Conservation (phyloP, 2,888 invertebrate species). For the Athalia rosae region DNA sequence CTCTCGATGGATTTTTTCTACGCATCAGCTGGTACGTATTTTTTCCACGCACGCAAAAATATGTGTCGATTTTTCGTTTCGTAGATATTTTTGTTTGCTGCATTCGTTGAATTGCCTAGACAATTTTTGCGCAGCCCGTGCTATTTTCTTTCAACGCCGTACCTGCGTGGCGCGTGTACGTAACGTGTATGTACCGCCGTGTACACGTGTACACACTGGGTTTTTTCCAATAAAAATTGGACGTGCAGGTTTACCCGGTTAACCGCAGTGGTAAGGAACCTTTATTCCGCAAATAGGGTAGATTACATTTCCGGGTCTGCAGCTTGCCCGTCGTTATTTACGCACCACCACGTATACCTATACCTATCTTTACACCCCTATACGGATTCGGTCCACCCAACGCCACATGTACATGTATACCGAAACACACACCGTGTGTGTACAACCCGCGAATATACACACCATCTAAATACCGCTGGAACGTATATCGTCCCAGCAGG, state of each 20-base stretch:
- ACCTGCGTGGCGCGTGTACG: too few relatives aligned
- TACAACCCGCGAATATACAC: too few relatives aligned
- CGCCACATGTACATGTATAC: background rate
- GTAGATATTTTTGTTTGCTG: background rate
- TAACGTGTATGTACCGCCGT: background rate
- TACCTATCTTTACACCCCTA: background rate
- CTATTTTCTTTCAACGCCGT: background rate
- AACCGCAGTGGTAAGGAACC: conserved; percentile 32
- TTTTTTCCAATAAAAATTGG: background rate
- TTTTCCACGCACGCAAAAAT: background rate
- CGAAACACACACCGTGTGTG: background rate
- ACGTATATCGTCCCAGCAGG: background rate
- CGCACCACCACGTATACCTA: background rate
- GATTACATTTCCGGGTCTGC: conserved; percentile 40
- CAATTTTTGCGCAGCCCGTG: background rate
- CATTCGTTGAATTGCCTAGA: background rate
- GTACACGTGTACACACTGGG: background rate
- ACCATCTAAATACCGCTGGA: background rate
- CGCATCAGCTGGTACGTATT: conserved; percentile 27
- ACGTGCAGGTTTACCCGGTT: conserved; percentile 12
- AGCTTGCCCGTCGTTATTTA: conserved; percentile 19
- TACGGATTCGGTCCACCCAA: background rate
- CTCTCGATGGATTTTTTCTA: too few relatives aligned
- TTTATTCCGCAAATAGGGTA: conserved; percentile 35
- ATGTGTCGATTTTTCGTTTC: background rate